phyloP scores from a whole-genome alignment of 2,113 vertebrate species.

The Indicator maculatus region DNA sequence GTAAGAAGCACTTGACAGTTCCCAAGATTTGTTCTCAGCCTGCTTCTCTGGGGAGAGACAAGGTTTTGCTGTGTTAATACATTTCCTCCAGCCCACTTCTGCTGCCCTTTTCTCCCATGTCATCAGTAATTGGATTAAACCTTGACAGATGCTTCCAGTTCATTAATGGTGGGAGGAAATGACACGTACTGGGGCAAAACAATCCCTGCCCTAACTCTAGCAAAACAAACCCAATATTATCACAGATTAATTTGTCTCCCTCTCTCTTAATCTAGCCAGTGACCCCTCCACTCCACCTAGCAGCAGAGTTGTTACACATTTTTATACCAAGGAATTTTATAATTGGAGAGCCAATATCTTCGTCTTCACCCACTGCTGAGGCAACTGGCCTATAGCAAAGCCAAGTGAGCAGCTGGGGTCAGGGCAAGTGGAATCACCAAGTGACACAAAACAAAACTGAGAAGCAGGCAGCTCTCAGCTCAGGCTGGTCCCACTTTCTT shows the following conservation, averaged over 20 bases:
- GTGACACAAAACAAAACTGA: not conserved
- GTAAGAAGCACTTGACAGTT: not conserved
- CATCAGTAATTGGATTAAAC: conserved; percentile 47
- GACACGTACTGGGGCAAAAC: not conserved
- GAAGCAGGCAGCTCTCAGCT: not conserved
- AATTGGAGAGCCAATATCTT: not conserved
- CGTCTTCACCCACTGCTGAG: not conserved
- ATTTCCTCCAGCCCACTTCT: not conserved
- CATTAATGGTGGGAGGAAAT: not conserved
- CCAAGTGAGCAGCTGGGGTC: not conserved
- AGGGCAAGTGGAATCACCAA: not conserved
- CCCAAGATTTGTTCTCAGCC: not conserved
- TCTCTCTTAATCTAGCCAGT: not conserved
- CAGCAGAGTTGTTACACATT: not conserved
- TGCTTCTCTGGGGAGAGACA: not conserved
- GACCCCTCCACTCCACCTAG: not conserved
- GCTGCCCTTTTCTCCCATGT: not conserved
- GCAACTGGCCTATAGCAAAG: not conserved
- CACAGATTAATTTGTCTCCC: not conserved
- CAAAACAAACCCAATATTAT: not conserved
- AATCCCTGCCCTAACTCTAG: not conserved
- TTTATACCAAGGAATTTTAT: not conserved
- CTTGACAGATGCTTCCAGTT: not conserved
- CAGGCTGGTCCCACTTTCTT: not conserved
- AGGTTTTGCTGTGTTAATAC: not conserved